Base-by-base conservation (phyloP, 2,888 invertebrate species). In the Pilophorus perplexus region DNA sequence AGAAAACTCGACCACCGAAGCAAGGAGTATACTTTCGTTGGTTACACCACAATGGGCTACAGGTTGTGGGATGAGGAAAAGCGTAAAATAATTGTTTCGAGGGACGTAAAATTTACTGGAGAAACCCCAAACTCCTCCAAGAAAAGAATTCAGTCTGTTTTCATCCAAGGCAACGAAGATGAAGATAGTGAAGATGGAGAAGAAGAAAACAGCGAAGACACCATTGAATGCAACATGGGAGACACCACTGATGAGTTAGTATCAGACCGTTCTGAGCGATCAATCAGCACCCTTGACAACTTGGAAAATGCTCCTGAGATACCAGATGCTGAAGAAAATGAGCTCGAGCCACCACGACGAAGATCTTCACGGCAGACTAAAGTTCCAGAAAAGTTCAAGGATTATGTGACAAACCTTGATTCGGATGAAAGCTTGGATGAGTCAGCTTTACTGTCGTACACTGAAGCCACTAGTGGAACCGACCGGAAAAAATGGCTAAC, bases 31-130 rank as follows among this genome's bases (percentile, higher is more conserved):
- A 23, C 3, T 14, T 28, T 54, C 16, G 20, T 37, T 55, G 37
- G 37, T n/a, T 55, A 33, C 20, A 55, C 55, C 28, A n/a, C 3
- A 6, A 55, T 18, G 6, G 55, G 55, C 14, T 55, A 33, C 27
- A 28, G 55, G 10, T 37, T 37, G 12, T 55, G 55, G 55, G 55
- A 55, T 16, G 27, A 14, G 4, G 20, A 28, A 2, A 8, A 3
- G 18, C 20, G 66, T 27, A 38, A 66, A 25, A 40, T 66, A 38
- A 33, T 66, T 4, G 12, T 8, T 6, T 42, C 50, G 8, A 6
- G 60, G 4, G 60, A 60, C 23, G 60, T 23, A 18, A 25, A 28
- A 27, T 60, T 60, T 20, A 44, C 27, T n/a, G n/a, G n/a, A n/a
- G n/a, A n/a, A 33, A 33, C 33, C 33, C 33, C 33, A 10, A 33